Evolutionary conservation across 2,888 invertebrate genomes (phyloP).

Genomic region (Tortricodes alternella): DNA sequence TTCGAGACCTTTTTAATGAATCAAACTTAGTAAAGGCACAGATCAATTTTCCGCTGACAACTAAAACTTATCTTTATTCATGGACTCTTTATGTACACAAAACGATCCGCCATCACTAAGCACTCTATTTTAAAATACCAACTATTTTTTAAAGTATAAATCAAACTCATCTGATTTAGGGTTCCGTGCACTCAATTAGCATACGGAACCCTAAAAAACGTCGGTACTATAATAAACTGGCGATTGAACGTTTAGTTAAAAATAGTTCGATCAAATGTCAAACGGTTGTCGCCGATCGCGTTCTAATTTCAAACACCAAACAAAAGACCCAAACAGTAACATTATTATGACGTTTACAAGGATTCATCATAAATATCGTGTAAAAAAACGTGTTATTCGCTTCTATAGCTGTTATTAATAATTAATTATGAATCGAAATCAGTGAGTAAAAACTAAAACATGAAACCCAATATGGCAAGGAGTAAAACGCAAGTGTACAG

Average conservation of each 20-base stretch:
- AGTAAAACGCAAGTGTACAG: conserved; percentile 75
- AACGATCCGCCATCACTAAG: no score
- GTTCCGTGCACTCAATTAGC: neutral
- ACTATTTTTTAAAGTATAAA: neutral
- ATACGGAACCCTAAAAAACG: conserved; percentile 25
- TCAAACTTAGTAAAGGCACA: no score
- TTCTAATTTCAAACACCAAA: conserved; percentile 72
- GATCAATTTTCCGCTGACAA: no score
- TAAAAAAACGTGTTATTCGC: conserved; percentile 40
- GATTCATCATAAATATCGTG: conserved; percentile 48
- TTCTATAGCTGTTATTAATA: conserved; percentile 36
- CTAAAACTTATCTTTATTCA: no score
- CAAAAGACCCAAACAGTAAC: conserved; percentile 58
- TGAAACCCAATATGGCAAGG: conserved; percentile 57
- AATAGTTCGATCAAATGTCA: conserved; percentile 66
- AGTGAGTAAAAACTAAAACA: conserved; percentile 50
- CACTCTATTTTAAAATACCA: no score
- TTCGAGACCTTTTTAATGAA: no score
- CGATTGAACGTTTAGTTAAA: conserved; percentile 52
- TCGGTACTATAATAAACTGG: conserved; percentile 26
- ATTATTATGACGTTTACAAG: conserved; percentile 64
- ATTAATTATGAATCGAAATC: conserved; percentile 64
- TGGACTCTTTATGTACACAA: no score
- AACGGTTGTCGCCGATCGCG: conserved; percentile 44
- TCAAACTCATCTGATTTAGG: neutral